A percentile compares a stretch with the other conserved stretches of the same genome.
These are phyloP conservation scores for Leucoptera coffeella DNA, from an alignment of 2,888 invertebrate genomes.

Conservation along the genomic window DNA sequence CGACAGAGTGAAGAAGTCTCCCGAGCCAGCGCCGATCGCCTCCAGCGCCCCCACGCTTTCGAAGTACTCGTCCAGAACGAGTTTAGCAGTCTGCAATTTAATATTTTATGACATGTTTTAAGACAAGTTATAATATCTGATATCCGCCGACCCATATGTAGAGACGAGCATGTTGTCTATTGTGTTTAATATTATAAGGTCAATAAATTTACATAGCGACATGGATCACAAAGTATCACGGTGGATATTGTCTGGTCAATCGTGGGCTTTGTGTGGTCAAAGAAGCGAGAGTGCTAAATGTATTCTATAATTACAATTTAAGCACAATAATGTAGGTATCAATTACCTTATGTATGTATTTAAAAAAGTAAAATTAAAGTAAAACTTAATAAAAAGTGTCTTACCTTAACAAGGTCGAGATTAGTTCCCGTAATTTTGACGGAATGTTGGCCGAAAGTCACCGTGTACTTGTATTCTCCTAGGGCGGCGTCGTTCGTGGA, in stretches of 20 bases:
- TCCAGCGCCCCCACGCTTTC: constrained; percentile 43
- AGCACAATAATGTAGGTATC: no score
- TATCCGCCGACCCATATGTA: no score
- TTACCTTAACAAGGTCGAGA: constrained; percentile 77
- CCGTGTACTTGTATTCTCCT: constrained; percentile 86
- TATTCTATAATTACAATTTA: no score
- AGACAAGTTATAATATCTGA: no score
- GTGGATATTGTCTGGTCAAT: no score
- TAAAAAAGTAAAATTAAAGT: background rate
- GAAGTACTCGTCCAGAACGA: constrained; percentile 84
- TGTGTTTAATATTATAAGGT: no score
- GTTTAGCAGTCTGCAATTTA: constrained; percentile 84
- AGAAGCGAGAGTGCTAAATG: no score
- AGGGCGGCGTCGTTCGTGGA: constrained; percentile 79
- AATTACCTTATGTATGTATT: constrained; percentile 1
- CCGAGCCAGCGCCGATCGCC: constrained; percentile 41
- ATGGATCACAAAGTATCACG: no score
- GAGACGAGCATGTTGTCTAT: no score
- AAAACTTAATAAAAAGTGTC: constrained; percentile 1
- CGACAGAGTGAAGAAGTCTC: constrained; percentile 49
- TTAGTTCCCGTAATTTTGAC: constrained; percentile 82
- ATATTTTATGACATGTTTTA: no score
- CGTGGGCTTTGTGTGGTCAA: no score
- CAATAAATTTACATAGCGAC: no score
- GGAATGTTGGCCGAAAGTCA: constrained; percentile 74